Percentiles rank a stretch among this genome's conserved stretches.
Evolutionary conservation across 2,113 vertebrate species (phyloP).

Genomic region (Empidonax traillii): DNA sequence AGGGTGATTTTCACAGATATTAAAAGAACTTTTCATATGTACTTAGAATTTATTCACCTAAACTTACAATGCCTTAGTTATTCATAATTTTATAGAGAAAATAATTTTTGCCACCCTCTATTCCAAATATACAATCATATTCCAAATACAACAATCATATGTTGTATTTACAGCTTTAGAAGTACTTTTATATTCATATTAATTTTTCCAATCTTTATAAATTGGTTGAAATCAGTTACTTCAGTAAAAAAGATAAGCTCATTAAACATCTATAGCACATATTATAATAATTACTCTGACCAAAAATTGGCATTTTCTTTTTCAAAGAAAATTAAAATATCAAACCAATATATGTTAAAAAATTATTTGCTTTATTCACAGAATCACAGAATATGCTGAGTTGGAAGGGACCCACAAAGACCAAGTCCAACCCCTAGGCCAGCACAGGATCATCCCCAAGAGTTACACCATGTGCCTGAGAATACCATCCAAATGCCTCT

Average conservation of each 20-base stretch:
- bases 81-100: neutral
- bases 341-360: neutral
- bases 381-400: neutral
- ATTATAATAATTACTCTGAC: neutral
- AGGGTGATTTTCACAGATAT: neutral
- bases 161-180: neutral
- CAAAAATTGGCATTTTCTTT: neutral
- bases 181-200: neutral
- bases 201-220: neutral
- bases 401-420: neutral
- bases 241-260: neutral
- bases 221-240: neutral
- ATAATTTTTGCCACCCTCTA: neutral
- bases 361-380: neutral
- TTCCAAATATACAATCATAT: neutral
- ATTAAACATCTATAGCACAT: neutral
- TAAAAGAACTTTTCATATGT: neutral
- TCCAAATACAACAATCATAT: neutral
- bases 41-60: neutral
- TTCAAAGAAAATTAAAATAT: neutral
- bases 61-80: neutral
- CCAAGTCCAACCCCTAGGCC: neutral
- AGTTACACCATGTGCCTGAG: neutral
- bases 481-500: neutral
- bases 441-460: no score